phyloP scores from a whole-genome alignment of 2,797 vertebrate genomes.

The Chiroxiphia lanceolata region DNA sequence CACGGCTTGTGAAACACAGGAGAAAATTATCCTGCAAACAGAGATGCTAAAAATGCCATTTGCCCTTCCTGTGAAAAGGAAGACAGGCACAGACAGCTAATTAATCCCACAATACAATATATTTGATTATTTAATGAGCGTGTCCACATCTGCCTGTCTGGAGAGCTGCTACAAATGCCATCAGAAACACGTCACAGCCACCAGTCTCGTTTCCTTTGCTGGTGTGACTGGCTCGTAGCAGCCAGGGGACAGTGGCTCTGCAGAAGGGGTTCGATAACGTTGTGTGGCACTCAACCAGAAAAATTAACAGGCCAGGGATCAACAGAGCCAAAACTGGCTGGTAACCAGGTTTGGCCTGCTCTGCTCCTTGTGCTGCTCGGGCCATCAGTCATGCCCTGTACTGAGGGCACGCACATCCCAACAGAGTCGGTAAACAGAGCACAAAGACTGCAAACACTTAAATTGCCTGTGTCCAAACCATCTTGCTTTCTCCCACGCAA shows the following conservation, averaged over 20 bases:
- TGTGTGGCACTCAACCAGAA: not conserved
- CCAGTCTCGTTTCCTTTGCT: not conserved
- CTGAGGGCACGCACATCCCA: not conserved
- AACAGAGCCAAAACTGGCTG: not conserved
- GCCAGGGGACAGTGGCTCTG: not conserved
- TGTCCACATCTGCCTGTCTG: not conserved
- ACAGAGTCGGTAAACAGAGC: not conserved
- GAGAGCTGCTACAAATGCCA: not conserved
- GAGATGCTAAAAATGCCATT: not conserved
- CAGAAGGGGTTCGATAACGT: not conserved
- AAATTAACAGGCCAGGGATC: not conserved
- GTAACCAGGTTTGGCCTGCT: not conserved
- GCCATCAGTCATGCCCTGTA: not conserved
- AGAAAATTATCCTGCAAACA: not conserved
- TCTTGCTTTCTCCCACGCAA: not conserved
- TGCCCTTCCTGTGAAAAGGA: not conserved
- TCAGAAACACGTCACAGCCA: not conserved
- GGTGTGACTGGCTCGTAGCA: not conserved
- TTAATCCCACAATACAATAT: not conserved
- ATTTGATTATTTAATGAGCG: slow-evolving; percentile 32
- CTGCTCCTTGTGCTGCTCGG: not conserved
- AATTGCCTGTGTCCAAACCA: not conserved
- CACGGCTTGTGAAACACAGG: not conserved
- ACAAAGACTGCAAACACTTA: not conserved
- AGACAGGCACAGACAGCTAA: not conserved